Evolutionary conservation across 2,113 vertebrate species (phyloP).

Genomic region (Aythya baeri): DNA sequence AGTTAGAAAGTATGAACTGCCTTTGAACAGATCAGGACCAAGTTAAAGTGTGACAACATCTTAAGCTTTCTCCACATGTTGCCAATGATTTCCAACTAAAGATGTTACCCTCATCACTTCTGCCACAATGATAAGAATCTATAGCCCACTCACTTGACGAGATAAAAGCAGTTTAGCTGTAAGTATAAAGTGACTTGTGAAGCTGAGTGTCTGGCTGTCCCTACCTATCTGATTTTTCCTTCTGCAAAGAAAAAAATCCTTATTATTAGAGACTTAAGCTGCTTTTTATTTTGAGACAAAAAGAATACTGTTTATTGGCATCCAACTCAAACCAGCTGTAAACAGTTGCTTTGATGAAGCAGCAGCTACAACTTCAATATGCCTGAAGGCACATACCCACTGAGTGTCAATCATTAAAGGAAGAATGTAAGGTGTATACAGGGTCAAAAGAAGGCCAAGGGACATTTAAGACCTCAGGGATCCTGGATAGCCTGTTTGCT

Average conservation of each 20-base stretch:
- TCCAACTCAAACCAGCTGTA: constrained; percentile 91
- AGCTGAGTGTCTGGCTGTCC: constrained; percentile 71
- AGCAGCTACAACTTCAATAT: constrained; percentile 63
- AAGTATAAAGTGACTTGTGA: constrained; percentile 65
- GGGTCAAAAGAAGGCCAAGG: constrained; percentile 75
- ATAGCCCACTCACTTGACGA: constrained; percentile 68
- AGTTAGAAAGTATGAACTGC: constrained; percentile 77
- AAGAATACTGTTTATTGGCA: constrained; percentile 83
- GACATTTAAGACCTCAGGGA: constrained; percentile 66
- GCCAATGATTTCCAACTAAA: constrained; percentile 84
- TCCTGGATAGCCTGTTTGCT: constrained; percentile 32
- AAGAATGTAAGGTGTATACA: constrained; percentile 82
- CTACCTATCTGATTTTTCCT: constrained; percentile 74
- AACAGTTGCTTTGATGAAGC: constrained; percentile 94
- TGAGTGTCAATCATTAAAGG: constrained; percentile 85
- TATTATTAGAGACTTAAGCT: constrained; percentile 87
- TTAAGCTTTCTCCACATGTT: constrained; percentile 86
- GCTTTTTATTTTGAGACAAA: constrained; percentile 88
- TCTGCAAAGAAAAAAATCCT: constrained; percentile 82
- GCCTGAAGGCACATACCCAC: constrained; percentile 77
- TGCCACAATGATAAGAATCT: constrained; percentile 82
- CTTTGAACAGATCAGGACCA: constrained; percentile 88
- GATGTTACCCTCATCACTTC: constrained; percentile 83
- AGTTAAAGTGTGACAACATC: constrained; percentile 92
- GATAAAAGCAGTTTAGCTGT: constrained; percentile 76